Conservation (phyloP, 1,140 invertebrate species). For the Musca vetustissima region DNA sequence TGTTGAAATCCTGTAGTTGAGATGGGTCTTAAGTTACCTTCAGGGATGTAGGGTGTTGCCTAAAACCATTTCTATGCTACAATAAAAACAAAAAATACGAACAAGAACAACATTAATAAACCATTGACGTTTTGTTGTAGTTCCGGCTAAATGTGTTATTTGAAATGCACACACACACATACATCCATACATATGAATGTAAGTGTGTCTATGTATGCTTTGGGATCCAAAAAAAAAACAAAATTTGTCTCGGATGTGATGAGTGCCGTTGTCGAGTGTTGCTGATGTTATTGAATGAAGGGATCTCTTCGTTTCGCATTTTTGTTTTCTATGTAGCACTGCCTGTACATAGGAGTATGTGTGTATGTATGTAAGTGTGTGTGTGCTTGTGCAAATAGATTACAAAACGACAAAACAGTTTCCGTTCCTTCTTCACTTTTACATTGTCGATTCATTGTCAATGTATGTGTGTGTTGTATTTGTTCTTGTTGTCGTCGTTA, state of each 20-base stretch:
- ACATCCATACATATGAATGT: not conserved
- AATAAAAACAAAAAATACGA: no score
- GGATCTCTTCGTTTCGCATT: conserved; percentile 28
- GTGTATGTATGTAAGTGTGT: no score
- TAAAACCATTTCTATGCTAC: no score
- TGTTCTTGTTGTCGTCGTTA: conserved; percentile 7
- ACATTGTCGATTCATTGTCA: not conserved
- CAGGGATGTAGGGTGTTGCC: no score
- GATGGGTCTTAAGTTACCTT: no score
- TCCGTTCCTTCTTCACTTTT: conserved; percentile 21
- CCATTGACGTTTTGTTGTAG: no score
- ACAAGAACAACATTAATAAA: no score
- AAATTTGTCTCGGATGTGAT: conserved; percentile 23
- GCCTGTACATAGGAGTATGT: no score
- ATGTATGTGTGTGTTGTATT: conserved; percentile 5
- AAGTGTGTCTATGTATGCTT: not conserved
- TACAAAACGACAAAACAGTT: conserved; percentile 52
- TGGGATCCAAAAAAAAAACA: conserved; percentile 5
- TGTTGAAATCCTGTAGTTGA: no score
- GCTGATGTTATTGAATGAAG: conserved; percentile 35
- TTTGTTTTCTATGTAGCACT: no score
- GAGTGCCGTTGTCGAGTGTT: conserved; percentile 27
- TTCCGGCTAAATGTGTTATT: no score
- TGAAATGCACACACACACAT: no score
- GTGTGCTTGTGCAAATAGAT: conserved; percentile 48